A percentile compares a stretch with the other conserved stretches of the same genome.
Conservation (phyloP, 1,140 invertebrate species). For the Eciton burchellii region DNA sequence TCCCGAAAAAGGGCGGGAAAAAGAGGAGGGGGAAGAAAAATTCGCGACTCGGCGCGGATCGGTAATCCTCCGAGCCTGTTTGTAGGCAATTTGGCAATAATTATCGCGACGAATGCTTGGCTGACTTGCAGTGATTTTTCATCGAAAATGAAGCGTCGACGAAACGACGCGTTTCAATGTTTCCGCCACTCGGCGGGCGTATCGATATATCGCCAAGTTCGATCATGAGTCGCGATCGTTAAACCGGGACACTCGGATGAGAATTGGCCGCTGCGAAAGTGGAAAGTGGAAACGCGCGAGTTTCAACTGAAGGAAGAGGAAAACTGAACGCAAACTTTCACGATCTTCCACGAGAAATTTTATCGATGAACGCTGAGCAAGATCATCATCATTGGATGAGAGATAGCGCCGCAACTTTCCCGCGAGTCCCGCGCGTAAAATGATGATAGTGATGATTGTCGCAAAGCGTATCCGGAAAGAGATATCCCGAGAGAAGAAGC, state of each 20-base stretch:
- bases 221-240: conserved; percentile 38
- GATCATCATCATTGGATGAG: conserved; percentile 43
- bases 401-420: conserved; percentile 32
- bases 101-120: background rate
- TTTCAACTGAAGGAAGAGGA: conserved; percentile 36
- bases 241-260: conserved; percentile 32
- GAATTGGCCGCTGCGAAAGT: conserved; percentile 24
- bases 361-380: conserved; percentile 34
- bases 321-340: conserved; percentile 45
- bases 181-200: conserved; percentile 6
- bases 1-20: background rate
- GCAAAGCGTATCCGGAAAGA: conserved; percentile 8
- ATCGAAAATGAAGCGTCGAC: background rate
- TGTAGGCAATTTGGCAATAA: too few relatives aligned
- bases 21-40: background rate
- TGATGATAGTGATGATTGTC: conserved; percentile 40
- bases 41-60: background rate
- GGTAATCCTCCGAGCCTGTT: background rate
- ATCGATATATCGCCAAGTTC: conserved; percentile 36
- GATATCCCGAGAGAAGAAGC: background rate
- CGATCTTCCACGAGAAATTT: conserved; percentile 24
- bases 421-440: conserved; percentile 13
- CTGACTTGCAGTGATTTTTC: background rate
- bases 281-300: conserved; percentile 46
- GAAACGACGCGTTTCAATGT: conserved; percentile 2